Evolutionary conservation across 2,113 vertebrate species (phyloP).

Genomic region (Petroica traversi): DNA sequence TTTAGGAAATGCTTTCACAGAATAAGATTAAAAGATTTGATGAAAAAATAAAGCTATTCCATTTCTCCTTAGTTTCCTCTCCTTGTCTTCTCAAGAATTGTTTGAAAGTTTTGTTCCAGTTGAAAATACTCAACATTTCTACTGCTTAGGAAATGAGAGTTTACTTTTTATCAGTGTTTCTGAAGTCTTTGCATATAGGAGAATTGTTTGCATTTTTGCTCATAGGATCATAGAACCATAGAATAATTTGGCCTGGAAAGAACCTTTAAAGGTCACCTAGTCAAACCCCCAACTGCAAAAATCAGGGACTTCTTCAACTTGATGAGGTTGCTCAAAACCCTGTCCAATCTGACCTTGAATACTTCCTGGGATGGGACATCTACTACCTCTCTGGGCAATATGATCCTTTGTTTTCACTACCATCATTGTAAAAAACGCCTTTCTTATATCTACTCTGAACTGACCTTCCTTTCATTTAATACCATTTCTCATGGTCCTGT

Average conservation of each 20-base stretch:
- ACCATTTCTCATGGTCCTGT: neutral
- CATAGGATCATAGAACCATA: neutral
- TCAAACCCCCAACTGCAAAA: neutral
- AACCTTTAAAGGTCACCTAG: neutral
- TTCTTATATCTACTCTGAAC: neutral
- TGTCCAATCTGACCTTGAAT: neutral
- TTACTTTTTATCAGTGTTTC: neutral
- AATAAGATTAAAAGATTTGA: neutral
- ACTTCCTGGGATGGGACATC: neutral
- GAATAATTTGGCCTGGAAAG: neutral
- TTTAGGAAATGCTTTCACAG: neutral
- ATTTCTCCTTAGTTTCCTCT: neutral
- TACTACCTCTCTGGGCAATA: accelerated
- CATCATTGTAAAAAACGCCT: neutral
- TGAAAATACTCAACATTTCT: neutral
- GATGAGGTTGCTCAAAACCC: neutral
- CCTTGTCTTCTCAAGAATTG: neutral
- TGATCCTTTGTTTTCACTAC: neutral
- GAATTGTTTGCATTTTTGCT: neutral
- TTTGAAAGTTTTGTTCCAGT: neutral
- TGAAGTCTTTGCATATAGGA: neutral
- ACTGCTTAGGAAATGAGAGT: neutral
- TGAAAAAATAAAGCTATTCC: neutral
- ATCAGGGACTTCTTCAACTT: neutral
- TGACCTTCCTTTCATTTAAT: accelerated